Base-by-base conservation (phyloP, 1,140 invertebrate species). In the Pseudoatta argentina region DNA sequence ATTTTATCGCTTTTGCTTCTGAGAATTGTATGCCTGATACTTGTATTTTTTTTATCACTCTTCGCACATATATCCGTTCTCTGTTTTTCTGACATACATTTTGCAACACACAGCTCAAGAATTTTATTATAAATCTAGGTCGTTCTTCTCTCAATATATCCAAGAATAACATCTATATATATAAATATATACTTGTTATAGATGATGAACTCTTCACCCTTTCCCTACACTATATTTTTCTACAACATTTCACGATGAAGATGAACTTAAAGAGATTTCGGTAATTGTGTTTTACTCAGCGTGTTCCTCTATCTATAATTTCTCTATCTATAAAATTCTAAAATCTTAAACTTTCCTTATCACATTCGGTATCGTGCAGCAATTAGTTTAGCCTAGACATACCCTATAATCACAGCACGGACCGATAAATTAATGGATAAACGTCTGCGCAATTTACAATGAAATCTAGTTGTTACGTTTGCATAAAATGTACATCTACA, bases 381-480 rank as follows among this genome's bases (percentile, higher is more conserved):
- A 85, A 90, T 89, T 86, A 87, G 72, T 88, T 89, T 88, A 88
- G 85, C 69, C 67, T 83, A 76, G 83, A 82, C 66, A 77, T 87
- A 85, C 59, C 72, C 82, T 87, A 72, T 30, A 83, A 63, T 87
- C 51, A 81, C 86, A 67, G 78, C 85, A 82, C 67, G 51, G 78
- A 66, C 57, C 73, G 71, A 59, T 59, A 75, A 53, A 85, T 75
- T 69, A 64, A 71, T 73, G 30, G 24, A 72, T 57, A 57, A 78
- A 83, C 24, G 3, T 72, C 57, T 83, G n/a, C 78, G 51, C 63
- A 55, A 76, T 34, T 75, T 83, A 59, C 34, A 61, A 78, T 34
- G 10, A 69, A 10, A 86, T 67, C 64, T 81, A 51, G 21, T 79
- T 85, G 39, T 78, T 78, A 77, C 57, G 14, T 82, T 59, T 82